Evolutionary conservation across 2,888 invertebrate species (phyloP).

Genomic region (Protodeltote pygarga): DNA sequence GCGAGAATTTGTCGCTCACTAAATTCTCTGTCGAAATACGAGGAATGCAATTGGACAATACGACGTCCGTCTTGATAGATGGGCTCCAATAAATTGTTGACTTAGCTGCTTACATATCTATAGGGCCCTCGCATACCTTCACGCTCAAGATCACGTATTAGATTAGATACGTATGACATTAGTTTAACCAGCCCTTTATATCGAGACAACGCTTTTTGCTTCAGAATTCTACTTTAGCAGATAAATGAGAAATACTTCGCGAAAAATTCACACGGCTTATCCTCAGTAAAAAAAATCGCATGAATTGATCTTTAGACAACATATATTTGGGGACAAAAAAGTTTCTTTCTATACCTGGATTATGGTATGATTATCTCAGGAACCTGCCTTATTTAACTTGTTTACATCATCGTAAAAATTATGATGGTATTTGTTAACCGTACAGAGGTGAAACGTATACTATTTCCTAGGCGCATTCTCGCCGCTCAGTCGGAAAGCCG

Average conservation of each 20-base stretch:
- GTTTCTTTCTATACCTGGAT: background rate
- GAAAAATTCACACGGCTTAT: conserved; percentile 16
- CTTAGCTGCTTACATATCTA: conserved; percentile 53
- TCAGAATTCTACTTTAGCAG: conserved; percentile 7
- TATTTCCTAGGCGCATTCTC: conserved; percentile 43
- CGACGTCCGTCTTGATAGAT: conserved; percentile 72
- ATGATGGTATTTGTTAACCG: background rate
- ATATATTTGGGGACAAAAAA: background rate
- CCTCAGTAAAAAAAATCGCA: background rate
- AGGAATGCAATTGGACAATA: conserved; percentile 78
- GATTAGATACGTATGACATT: conserved; percentile 32
- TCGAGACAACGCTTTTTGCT: conserved; percentile 26
- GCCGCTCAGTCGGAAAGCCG: conserved; percentile 47
- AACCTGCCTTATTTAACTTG: background rate
- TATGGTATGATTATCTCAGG: background rate
- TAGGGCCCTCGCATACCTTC: conserved; percentile 52
- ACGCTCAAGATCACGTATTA: conserved; percentile 40
- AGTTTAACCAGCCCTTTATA: conserved; percentile 27
- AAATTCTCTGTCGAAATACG: conserved; percentile 60
- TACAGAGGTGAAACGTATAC: conserved; percentile 15
- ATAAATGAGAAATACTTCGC: conserved; percentile 3
- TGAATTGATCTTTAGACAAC: background rate
- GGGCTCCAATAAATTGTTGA: conserved; percentile 74
- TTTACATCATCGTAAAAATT: background rate
- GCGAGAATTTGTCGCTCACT: conserved; percentile 52